phyloP scores from a whole-genome alignment of 2,888 invertebrate species.

The Chesias legatella region DNA sequence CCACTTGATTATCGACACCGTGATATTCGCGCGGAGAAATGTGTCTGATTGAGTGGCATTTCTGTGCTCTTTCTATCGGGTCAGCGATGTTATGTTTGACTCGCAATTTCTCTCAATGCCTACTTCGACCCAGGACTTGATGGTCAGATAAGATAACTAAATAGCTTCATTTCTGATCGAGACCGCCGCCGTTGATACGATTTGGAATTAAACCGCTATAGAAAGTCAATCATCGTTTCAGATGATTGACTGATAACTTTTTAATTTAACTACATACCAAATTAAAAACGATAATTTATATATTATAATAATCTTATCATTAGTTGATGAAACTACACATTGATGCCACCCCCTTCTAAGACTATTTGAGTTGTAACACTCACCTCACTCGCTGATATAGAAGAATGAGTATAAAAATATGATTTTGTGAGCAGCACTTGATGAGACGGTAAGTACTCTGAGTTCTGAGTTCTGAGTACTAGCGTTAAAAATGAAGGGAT shows the following conservation, averaged over 20 bases:
- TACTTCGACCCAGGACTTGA: constrained; percentile 43
- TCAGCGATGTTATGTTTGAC: constrained; percentile 60
- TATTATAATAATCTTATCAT: too few species aligned
- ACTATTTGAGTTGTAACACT: too few species aligned
- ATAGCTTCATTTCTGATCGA: constrained; percentile 62
- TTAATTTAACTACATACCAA: constrained; percentile 32
- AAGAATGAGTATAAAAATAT: too few species aligned
- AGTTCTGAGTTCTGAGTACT: too few species aligned
- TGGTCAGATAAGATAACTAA: constrained; percentile 61
- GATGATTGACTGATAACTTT: constrained; percentile 42
- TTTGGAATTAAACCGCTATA: constrained; percentile 63
- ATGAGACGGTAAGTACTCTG: too few species aligned
- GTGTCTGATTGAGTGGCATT: constrained; percentile 61
- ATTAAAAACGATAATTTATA: constrained; percentile 10
- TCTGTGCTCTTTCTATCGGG: constrained; percentile 50
- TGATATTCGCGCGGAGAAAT: constrained; percentile 71
- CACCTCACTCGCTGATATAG: too few species aligned
- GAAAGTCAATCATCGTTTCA: constrained; percentile 70
- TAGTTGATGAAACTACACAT: too few species aligned
- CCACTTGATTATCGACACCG: constrained; percentile 49
- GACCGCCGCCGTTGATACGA: constrained; percentile 54
- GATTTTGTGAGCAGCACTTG: too few species aligned
- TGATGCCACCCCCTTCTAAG: too few species aligned
- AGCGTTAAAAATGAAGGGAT: too few species aligned
- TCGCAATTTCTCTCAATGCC: constrained; percentile 49